Evolutionary conservation across 1,140 invertebrate genomes (phyloP).

Genomic region (Phymastichus coffea): DNA sequence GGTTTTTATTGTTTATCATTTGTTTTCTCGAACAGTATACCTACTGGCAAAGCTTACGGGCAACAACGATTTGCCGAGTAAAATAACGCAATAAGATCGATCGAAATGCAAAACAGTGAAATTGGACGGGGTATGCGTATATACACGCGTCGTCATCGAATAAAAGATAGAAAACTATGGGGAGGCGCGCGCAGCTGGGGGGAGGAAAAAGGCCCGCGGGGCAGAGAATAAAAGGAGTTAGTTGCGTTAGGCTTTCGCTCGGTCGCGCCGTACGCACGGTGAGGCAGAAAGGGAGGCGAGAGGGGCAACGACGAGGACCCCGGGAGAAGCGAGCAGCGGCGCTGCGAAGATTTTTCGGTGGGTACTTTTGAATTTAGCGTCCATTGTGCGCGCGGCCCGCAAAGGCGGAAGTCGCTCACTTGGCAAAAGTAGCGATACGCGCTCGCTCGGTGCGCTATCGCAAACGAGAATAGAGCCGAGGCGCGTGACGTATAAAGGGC

Average conservation of each 20-base stretch:
- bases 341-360: slow-evolving; percentile 35
- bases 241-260: too few species aligned
- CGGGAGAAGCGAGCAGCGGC: background rate
- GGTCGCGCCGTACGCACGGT: slow-evolving; percentile 9
- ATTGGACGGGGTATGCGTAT: too few species aligned
- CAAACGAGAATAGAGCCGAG: background rate
- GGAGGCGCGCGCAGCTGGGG: too few species aligned
- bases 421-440: slow-evolving; percentile 52
- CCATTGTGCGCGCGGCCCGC: slow-evolving; percentile 43
- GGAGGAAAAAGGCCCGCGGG: slow-evolving; percentile 11
- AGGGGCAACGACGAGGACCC: background rate
- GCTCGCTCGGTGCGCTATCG: slow-evolving; percentile 8
- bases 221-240: slow-evolving; percentile 7
- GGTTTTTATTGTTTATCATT: background rate
- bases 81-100: too few species aligned
- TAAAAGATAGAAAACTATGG: background rate
- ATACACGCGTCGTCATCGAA: too few species aligned
- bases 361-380: slow-evolving; percentile 51
- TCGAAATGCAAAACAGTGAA: too few species aligned
- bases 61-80: too few species aligned
- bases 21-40: too few species aligned
- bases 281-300: background rate
- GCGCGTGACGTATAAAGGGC: background rate
- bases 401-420: slow-evolving; percentile 52
- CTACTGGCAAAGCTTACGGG: too few species aligned